These are phyloP conservation scores for Scaptomyza tumidula DNA, from an alignment of 2,888 invertebrate genomes.

Conservation along the genomic window DNA sequence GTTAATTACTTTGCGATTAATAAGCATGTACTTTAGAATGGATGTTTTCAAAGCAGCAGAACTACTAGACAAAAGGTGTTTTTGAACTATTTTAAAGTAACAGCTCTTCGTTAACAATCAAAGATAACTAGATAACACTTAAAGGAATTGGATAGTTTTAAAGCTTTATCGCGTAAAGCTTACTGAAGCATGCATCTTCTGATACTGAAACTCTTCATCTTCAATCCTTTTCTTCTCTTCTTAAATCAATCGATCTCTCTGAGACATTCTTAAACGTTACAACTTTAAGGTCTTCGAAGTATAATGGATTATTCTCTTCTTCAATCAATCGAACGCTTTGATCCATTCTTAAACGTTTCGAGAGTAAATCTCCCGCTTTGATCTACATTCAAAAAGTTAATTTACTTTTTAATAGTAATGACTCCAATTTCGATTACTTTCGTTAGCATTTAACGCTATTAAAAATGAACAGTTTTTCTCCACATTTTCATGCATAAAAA, in stretches of 20 bases:
- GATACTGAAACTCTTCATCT: no score
- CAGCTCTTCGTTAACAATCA: not conserved
- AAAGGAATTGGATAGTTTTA: no score
- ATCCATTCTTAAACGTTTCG: constrained; percentile 10
- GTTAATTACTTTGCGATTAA: constrained; percentile 43
- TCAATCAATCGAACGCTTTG: not conserved
- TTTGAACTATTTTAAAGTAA: constrained; percentile 3
- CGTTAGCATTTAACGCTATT: constrained; percentile 8
- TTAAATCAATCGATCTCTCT: not conserved
- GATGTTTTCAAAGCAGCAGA: not conserved
- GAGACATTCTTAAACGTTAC: constrained; percentile 9
- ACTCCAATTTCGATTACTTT: constrained; percentile 3
- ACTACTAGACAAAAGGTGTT: not conserved
- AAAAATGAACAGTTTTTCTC: not conserved
- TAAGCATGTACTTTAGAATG: constrained; percentile 43
- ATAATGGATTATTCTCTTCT: not conserved
- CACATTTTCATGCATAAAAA: constrained; percentile 20
- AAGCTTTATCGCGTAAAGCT: no score
- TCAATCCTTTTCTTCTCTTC: not conserved
- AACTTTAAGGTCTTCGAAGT: no score
- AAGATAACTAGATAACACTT: no score
- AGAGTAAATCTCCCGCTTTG: not conserved
- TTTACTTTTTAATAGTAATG: not conserved
- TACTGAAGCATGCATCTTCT: no score
- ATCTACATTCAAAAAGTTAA: not conserved